Percentiles rank a stretch among this genome's conserved stretches.
phyloP scores from a whole-genome alignment of 1,140 invertebrate genomes.

The Gryon sp. region DNA sequence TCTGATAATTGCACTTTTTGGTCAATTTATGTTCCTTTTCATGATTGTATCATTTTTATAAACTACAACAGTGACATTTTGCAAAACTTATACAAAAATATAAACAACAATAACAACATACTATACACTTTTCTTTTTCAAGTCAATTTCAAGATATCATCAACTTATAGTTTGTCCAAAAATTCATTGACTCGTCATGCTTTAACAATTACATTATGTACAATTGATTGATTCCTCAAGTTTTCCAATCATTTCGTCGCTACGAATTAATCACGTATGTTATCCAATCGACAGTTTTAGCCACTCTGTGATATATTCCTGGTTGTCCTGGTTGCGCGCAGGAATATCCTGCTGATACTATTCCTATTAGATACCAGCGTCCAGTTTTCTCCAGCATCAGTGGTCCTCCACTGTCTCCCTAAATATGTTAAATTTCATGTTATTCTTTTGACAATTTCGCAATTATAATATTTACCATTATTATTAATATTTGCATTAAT shows the following conservation, averaged over 20 bases:
- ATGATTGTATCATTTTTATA: conserved; percentile 18
- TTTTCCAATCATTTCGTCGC: conserved; percentile 8
- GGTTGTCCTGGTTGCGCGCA: conserved; percentile 95
- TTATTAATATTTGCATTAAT: neutral
- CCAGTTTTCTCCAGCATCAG: conserved; percentile 92
- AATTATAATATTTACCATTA: neutral
- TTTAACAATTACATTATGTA: conserved; percentile 59
- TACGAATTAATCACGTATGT: conserved; percentile 79
- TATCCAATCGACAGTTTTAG: conserved; percentile 96
- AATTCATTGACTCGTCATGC: conserved; percentile 55
- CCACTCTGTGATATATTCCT: conserved; percentile 95
- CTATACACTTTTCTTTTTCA: conserved; percentile 40
- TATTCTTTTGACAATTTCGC: neutral
- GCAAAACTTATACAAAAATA: conserved; percentile 32
- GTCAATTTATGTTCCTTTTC: conserved; percentile 35
- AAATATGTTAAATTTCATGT: conserved; percentile 42
- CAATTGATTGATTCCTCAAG: conserved; percentile 24
- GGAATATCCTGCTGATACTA: conserved; percentile 95
- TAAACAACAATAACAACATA: conserved; percentile 47
- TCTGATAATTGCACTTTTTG: conserved; percentile 22
- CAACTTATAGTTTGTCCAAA: conserved; percentile 23
- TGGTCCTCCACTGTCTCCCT: conserved; percentile 93
- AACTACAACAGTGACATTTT: conserved; percentile 11
- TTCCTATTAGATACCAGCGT: conserved; percentile 93
- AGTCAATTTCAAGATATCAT: conserved; percentile 36